Evolutionary conservation across 2,888 invertebrate genomes (phyloP).

Genomic region (Nemoura dubitans): DNA sequence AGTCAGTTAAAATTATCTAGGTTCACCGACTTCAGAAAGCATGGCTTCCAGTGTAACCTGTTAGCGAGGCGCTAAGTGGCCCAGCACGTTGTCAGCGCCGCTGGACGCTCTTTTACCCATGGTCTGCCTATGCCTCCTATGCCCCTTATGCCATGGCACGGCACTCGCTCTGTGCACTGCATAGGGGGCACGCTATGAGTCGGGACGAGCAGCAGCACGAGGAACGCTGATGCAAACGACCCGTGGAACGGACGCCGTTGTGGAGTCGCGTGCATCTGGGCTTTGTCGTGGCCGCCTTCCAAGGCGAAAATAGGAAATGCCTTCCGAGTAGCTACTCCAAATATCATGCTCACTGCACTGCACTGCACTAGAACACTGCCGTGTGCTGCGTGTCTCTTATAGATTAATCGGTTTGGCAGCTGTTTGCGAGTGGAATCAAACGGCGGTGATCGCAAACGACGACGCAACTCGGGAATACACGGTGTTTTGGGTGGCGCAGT

Average conservation of each 20-base stretch:
- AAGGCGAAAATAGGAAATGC: slow-evolving; percentile 28
- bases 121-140: no score
- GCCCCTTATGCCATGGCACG: no score
- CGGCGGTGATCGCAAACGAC: no score
- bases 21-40: no score
- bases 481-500: no score
- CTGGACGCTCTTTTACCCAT: no score
- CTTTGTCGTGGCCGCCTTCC: slow-evolving; percentile 20
- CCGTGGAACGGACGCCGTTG: neutral
- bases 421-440: neutral
- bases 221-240: neutral
- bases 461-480: no score
- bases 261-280: neutral
- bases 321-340: neutral
- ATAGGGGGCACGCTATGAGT: no score
- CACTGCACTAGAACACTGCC: neutral
- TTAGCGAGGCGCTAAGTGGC: neutral
- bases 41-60: neutral
- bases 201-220: no score
- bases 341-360: neutral
- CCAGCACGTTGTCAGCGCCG: neutral
- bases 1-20: no score
- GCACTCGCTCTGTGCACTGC: no score
- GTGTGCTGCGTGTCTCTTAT: neutral
- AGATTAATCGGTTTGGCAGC: neutral